Evolutionary conservation across 2,113 vertebrate genomes (phyloP).

Genomic region (Dryoscopus gambensis): DNA sequence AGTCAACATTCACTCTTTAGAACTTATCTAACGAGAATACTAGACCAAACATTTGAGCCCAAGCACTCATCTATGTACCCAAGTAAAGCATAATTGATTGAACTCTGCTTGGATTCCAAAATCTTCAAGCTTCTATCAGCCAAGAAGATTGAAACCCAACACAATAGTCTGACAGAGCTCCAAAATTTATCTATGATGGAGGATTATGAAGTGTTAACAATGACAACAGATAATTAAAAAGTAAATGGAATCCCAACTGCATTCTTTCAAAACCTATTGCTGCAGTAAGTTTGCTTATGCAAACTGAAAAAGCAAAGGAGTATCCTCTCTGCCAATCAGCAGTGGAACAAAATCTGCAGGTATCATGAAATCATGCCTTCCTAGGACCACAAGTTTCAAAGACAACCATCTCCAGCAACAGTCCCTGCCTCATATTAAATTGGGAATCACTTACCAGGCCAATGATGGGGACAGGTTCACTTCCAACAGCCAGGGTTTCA

Average conservation of each 20-base stretch:
- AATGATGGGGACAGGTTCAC: conserved; percentile 96
- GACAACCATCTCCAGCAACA: neutral
- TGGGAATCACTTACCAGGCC: conserved; percentile 85
- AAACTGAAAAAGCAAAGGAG: neutral
- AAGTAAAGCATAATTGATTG: neutral
- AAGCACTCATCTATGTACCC: neutral
- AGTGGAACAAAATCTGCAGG: neutral
- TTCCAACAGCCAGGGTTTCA: conserved; percentile 97
- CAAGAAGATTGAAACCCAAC: neutral
- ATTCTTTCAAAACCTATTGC: neutral
- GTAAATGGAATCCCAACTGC: neutral
- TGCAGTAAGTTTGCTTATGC: neutral
- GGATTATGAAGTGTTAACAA: neutral
- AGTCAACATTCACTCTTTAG: neutral
- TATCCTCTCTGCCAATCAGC: neutral
- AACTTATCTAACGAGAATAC: neutral
- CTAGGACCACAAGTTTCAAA: neutral
- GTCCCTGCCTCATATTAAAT: neutral
- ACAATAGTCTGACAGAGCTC: neutral
- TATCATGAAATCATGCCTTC: neutral
- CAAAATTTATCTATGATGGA: neutral
- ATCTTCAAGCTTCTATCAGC: neutral
- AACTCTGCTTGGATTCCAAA: neutral
- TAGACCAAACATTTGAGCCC: neutral
- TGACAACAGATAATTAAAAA: neutral